Conservation (phyloP, 2,113 vertebrate species). For the Sinocyclocheilus grahami region DNA sequence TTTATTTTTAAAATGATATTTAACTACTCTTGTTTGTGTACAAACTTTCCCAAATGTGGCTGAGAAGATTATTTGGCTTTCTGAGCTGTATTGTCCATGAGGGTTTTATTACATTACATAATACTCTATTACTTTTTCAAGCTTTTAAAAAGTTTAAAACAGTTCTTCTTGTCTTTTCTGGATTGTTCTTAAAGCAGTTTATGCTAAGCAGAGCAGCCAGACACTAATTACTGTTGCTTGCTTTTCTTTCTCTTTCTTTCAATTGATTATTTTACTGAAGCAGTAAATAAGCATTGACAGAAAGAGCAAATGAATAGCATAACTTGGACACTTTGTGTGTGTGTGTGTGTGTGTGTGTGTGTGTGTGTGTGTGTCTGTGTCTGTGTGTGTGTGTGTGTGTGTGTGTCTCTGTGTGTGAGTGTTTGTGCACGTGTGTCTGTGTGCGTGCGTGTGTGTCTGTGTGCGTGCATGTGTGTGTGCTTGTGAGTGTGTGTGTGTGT, state of each 20-base stretch:
- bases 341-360: not conserved
- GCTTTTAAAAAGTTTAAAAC: not conserved
- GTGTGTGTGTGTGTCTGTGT: too few species aligned
- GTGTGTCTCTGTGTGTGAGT: too few species aligned
- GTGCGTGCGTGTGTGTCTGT: too few species aligned
- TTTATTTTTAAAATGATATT: not conserved
- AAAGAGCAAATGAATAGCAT: slow-evolving; percentile 6
- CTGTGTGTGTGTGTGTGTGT: too few species aligned
- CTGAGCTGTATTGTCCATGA: not conserved
- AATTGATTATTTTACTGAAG: slow-evolving; percentile 7
- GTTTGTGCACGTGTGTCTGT: too few species aligned
- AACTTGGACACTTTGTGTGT: not conserved
- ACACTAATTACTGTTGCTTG: not conserved
- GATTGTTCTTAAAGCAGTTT: not conserved
- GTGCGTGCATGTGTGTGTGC: too few species aligned
- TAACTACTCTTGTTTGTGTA: not conserved
- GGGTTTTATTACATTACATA: not conserved
- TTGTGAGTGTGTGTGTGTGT: too few species aligned
- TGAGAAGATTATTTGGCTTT: not conserved
- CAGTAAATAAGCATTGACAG: slow-evolving; percentile 12
- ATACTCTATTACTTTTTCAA: not conserved
- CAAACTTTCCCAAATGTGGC: not conserved
- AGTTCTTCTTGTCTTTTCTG: not conserved
- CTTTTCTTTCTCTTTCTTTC: slow-evolving; percentile 8
- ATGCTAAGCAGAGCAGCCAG: not conserved